These are phyloP conservation scores for Pseudomyrmex cubaensis DNA, from an alignment of 1,140 invertebrate species.

Conservation along the genomic window DNA sequence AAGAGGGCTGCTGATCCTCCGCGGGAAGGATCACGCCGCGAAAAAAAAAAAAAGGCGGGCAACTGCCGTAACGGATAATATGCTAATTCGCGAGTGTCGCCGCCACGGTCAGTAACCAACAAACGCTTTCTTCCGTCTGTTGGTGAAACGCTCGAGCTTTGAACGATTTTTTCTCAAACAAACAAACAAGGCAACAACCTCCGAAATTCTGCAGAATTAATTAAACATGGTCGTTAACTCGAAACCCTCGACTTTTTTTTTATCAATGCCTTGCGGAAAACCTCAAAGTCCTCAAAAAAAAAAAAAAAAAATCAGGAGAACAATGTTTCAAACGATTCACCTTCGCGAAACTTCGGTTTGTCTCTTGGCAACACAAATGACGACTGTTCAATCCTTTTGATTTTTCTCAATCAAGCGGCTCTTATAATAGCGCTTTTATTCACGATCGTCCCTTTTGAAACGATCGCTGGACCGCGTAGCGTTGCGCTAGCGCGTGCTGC, in stretches of 20 bases:
- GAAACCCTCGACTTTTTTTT: too few relatives aligned
- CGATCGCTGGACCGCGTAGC: slow-evolving; percentile 69
- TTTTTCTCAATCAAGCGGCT: slow-evolving; percentile 33
- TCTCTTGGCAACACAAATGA: not conserved
- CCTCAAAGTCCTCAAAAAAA: too few relatives aligned
- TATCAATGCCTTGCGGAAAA: too few relatives aligned
- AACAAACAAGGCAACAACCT: too few relatives aligned
- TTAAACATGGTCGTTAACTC: too few relatives aligned
- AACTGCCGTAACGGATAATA: slow-evolving; percentile 77
- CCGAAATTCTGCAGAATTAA: too few relatives aligned
- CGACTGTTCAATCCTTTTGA: not conserved
- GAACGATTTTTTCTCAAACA: not conserved
- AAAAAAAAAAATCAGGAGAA: too few relatives aligned
- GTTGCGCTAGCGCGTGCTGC: slow-evolving; percentile 64
- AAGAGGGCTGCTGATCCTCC: slow-evolving; percentile 62
- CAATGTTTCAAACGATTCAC: too few relatives aligned
- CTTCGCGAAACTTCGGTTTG: not conserved
- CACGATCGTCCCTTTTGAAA: slow-evolving; percentile 64
- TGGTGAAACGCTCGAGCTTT: slow-evolving; percentile 3
- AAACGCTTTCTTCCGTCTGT: slow-evolving; percentile 59
- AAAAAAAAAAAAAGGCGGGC: slow-evolving; percentile 59
- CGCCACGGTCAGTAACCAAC: slow-evolving; percentile 55
- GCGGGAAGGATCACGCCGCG: slow-evolving; percentile 27
- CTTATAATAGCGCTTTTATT: slow-evolving; percentile 49
- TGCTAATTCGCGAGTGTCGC: slow-evolving; percentile 73